Evolutionary conservation across 1,140 invertebrate species (phyloP).

Genomic region (Coboldia fuscipes): DNA sequence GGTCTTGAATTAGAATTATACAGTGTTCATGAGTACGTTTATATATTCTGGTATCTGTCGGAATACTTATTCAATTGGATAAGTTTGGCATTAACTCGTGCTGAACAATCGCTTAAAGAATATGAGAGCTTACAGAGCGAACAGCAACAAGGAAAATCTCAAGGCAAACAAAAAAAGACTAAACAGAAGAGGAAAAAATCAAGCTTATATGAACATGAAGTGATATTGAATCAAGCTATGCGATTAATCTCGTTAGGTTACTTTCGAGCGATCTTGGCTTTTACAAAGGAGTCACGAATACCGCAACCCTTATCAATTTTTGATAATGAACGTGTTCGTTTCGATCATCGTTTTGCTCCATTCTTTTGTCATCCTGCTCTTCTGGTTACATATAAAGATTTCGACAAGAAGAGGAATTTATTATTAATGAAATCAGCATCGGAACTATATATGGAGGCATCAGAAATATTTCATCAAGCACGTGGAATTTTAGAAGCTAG

Average conservation of each 20-base stretch:
- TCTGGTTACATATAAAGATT: conserved; percentile 71
- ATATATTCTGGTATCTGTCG: conserved; percentile 90
- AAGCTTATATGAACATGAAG: conserved; percentile 60
- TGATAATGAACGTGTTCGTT: conserved; percentile 83
- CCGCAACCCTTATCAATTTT: conserved; percentile 64
- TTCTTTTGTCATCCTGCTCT: conserved; percentile 72
- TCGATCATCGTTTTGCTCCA: conserved; percentile 81
- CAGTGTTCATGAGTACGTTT: conserved; percentile 90
- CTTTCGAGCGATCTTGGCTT: conserved; percentile 26
- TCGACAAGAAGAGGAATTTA: conserved; percentile 36
- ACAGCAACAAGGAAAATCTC: conserved; percentile 28
- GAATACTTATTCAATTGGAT: conserved; percentile 90
- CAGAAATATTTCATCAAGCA: conserved; percentile 81
- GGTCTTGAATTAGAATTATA: conserved; percentile 92
- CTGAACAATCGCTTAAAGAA: conserved; percentile 64
- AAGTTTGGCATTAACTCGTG: conserved; percentile 70
- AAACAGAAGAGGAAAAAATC: conserved; percentile 47
- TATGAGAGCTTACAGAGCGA: conserved; percentile 43
- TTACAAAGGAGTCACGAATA: conserved; percentile 34
- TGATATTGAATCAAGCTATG: conserved; percentile 68
- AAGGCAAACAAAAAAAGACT: conserved; percentile 37
- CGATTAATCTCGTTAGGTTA: conserved; percentile 11
- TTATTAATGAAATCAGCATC: conserved; percentile 12
- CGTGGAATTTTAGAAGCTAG: conserved; percentile 64
- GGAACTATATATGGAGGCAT: conserved; percentile 55